Evolutionary conservation across 2,113 vertebrate genomes (phyloP).

Genomic region (Oreochromis spilurus): DNA sequence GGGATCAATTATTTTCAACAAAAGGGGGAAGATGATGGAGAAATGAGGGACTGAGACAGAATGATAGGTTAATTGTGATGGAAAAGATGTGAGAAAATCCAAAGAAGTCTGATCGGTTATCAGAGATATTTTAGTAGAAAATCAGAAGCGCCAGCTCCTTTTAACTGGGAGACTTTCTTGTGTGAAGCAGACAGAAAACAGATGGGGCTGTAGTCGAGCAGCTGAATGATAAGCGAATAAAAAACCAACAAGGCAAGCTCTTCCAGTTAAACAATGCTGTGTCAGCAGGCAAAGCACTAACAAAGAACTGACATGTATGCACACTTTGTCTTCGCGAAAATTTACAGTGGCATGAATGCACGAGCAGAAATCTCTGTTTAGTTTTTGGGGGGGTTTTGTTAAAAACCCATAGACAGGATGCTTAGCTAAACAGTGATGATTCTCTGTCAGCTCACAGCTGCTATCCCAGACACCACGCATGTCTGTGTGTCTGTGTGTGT

Average conservation of each 20-base stretch:
- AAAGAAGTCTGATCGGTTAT: neutral
- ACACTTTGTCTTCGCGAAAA: neutral
- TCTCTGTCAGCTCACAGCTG: neutral
- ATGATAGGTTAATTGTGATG: neutral
- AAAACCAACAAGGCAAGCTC: conserved; percentile 4
- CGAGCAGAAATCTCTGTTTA: neutral
- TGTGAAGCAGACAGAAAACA: conserved; percentile 23
- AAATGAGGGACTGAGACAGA: neutral
- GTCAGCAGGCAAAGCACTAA: conserved; percentile 15
- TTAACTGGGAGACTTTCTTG: neutral
- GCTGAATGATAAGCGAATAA: conserved; percentile 35
- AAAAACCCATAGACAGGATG: neutral
- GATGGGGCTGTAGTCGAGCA: conserved; percentile 20
- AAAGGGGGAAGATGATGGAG: neutral
- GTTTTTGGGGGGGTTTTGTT: neutral
- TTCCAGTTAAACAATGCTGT: conserved; percentile 15
- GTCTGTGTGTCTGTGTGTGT: neutral
- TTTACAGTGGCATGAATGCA: neutral
- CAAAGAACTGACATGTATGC: neutral
- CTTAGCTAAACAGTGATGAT: neutral
- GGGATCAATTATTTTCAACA: neutral
- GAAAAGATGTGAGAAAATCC: neutral
- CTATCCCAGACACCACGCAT: neutral
- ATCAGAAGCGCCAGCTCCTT: neutral
- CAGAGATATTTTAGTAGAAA: neutral